Percentiles rank a stretch among this genome's conserved stretches.
Conservation (phyloP, 64 coral and sea anemone species). For the Stylophora pistillata region DNA sequence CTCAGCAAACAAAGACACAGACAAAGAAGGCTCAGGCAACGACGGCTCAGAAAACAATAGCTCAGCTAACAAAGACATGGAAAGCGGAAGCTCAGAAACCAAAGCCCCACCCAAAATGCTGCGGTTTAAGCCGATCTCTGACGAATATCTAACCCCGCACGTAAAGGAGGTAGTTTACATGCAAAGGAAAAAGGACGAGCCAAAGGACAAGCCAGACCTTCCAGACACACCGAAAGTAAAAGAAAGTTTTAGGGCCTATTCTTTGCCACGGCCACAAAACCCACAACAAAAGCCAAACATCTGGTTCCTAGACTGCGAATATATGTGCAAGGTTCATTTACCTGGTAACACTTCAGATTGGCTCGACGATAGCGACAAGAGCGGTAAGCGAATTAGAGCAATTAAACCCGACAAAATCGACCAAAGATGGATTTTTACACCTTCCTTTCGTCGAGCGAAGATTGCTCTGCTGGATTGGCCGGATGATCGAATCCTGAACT, state of each 20-base stretch:
- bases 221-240: no score
- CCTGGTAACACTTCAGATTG: background rate
- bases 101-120: no score
- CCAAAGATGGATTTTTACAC: constrained; percentile 42
- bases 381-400: background rate
- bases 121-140: no score
- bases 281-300: background rate
- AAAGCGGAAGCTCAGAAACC: background rate
- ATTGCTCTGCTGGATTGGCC: constrained; percentile 40
- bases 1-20: no score
- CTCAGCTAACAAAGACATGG: no score
- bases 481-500: background rate
- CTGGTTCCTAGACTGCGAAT: constrained; percentile 8
- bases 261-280: background rate
- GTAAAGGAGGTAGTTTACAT: background rate
- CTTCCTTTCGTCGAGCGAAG: constrained; percentile 24
- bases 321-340: background rate
- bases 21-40: no score
- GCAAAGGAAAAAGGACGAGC: background rate
- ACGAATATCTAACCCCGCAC: background rate
- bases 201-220: background rate
- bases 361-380: background rate
- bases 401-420: background rate
- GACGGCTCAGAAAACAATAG: no score
- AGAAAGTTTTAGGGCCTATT: constrained; percentile 4